Percentiles rank a stretch among this genome's conserved stretches.
Evolutionary conservation across 2,113 vertebrate genomes (phyloP).

Genomic region (Geococcyx californianus): DNA sequence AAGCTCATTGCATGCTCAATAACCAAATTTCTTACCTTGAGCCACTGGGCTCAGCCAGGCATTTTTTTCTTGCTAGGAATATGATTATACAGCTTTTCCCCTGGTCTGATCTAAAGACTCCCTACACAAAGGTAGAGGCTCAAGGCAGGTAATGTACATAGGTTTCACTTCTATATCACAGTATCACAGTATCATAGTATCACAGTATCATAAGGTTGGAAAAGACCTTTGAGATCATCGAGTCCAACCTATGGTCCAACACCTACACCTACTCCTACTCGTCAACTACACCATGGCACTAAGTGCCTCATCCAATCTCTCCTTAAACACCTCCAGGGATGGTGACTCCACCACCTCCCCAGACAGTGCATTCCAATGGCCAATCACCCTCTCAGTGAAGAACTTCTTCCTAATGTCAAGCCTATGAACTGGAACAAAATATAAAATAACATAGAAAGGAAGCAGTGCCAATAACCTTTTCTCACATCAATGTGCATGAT

Average conservation of each 20-base stretch:
- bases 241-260: no score
- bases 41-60: not conserved
- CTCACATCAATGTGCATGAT: not conserved
- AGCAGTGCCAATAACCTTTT: slow-evolving; percentile 42
- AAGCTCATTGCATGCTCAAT: not conserved
- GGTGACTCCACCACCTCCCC: no score
- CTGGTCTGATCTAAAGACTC: not conserved
- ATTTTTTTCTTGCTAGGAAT: not conserved
- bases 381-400: no score
- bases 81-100: not conserved
- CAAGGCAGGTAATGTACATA: not conserved
- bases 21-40: not conserved
- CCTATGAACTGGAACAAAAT: slow-evolving; percentile 43
- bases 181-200: no score
- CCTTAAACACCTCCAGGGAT: no score
- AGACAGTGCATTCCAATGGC: no score
- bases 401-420: no score
- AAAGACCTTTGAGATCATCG: no score
- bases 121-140: not conserved
- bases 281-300: no score
- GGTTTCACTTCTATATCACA: slow-evolving; percentile 6
- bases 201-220: no score
- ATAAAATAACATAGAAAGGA: not conserved
- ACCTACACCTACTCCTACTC: no score
- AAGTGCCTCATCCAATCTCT: no score